Conservation (phyloP, 92 coral and sea anemone species). For the Siderastrea radians region DNA sequence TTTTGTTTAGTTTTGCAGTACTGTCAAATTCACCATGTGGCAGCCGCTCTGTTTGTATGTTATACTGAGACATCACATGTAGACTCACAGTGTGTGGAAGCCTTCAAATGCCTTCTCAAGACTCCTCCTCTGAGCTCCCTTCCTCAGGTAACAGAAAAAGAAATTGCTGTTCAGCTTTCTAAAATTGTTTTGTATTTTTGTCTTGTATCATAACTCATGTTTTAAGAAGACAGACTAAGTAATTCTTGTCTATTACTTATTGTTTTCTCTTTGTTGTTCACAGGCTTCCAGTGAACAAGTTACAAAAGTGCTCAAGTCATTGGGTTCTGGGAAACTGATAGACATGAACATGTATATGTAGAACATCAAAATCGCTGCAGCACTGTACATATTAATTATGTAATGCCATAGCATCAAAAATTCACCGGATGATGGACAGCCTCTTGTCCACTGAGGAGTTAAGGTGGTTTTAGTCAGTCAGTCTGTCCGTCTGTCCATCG, state of each 20-base stretch:
- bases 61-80: conserved; percentile 77
- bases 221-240: too few relatives aligned
- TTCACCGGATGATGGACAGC: too few relatives aligned
- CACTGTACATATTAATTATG: too few relatives aligned
- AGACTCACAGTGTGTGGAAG: conserved; percentile 81
- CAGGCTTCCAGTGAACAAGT: conserved; percentile 83
- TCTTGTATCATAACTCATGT: too few relatives aligned
- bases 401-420: neutral
- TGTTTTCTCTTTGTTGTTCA: conserved; percentile 2
- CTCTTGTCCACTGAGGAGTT: too few relatives aligned
- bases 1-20: conserved; percentile 61
- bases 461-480: too few relatives aligned
- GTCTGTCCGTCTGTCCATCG: too few relatives aligned
- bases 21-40: conserved; percentile 79
- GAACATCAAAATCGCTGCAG: neutral
- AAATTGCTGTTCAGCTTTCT: neutral
- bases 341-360: conserved; percentile 82
- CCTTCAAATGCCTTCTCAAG: conserved; percentile 76
- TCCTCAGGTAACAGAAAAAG: conserved; percentile 64
- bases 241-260: too few relatives aligned
- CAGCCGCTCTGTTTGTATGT: conserved; percentile 90
- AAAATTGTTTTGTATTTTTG: too few relatives aligned
- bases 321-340: conserved; percentile 66
- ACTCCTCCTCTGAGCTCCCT: conserved; percentile 52
- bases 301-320: conserved; percentile 69